phyloP scores from a whole-genome alignment of 2,797 vertebrate species.

The Neosilurus hyrtlii region DNA sequence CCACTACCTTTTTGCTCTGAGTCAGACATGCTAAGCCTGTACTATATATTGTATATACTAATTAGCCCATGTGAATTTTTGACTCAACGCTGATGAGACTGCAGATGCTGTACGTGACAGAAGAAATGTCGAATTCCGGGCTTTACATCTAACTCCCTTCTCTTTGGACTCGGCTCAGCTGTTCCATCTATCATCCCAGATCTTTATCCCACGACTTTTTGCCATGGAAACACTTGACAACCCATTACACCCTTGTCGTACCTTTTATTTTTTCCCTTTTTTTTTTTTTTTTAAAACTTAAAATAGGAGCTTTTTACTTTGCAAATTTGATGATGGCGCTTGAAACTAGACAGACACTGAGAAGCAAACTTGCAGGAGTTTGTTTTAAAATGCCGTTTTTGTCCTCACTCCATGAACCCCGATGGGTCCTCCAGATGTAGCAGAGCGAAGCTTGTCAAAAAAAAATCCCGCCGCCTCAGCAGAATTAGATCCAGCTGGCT shows the following conservation, averaged over 20 bases:
- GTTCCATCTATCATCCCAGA: constrained; percentile 7
- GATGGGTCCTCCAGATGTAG: constrained; percentile 93
- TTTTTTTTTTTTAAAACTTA: not conserved
- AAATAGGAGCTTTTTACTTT: constrained; percentile 4
- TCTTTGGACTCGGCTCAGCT: not conserved
- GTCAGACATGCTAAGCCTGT: too few relatives aligned
- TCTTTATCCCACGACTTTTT: not conserved
- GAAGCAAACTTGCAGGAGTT: constrained; percentile 70
- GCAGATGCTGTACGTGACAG: not conserved
- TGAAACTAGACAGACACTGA: constrained; percentile 41
- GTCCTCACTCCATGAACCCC: constrained; percentile 84
- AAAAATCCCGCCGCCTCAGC: constrained; percentile 88
- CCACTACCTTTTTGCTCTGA: too few relatives aligned
- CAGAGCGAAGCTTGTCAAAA: constrained; percentile 77
- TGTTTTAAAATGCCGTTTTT: constrained; percentile 83
- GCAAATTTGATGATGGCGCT: not conserved
- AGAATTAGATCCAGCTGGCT: constrained; percentile 89
- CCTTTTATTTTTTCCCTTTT: not conserved
- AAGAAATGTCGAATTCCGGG: not conserved
- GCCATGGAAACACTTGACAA: constrained; percentile 6
- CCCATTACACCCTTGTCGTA: not conserved
- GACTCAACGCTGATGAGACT: not conserved
- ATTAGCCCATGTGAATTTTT: not conserved
- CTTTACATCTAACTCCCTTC: not conserved
- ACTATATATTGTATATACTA: not conserved